Evolutionary conservation across 2,888 invertebrate genomes (phyloP).

Genomic region (Dioctria linearis): DNA sequence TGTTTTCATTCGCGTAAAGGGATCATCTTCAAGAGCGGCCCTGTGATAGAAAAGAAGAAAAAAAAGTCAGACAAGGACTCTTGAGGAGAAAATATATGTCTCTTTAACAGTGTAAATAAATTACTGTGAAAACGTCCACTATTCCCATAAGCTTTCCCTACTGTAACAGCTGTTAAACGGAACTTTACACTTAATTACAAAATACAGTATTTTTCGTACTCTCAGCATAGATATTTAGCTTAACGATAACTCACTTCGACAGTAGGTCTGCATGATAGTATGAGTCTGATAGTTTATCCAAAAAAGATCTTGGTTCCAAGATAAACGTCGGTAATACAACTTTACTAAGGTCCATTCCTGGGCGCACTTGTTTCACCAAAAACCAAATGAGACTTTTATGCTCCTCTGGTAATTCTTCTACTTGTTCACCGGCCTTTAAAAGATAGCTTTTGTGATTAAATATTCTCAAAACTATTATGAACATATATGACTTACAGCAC

Average conservation of each 20-base stretch:
- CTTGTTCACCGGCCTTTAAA: constrained; percentile 82
- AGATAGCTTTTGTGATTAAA: constrained; percentile 11
- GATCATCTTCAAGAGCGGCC: constrained; percentile 87
- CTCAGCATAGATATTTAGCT: constrained; percentile 1
- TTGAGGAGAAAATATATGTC: too few relatives aligned
- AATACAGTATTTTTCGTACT: not conserved
- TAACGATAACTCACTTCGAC: constrained; percentile 76
- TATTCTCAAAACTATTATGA: constrained; percentile 20
- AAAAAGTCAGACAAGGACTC: not conserved
- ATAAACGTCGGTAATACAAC: constrained; percentile 96
- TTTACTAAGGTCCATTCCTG: constrained; percentile 91
- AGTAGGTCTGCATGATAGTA: constrained; percentile 95
- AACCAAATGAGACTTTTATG: constrained; percentile 97
- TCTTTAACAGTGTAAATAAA: too few relatives aligned
- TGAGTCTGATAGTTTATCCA: constrained; percentile 93
- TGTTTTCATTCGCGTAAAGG: constrained; percentile 89
- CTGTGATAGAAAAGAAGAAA: constrained; percentile 69
- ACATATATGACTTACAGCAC: constrained; percentile 70
- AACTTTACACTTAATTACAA: not conserved
- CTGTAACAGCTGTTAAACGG: too few relatives aligned
- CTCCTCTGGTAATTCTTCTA: constrained; percentile 94
- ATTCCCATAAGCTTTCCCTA: too few relatives aligned
- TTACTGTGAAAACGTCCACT: too few relatives aligned
- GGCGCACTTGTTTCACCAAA: constrained; percentile 93
- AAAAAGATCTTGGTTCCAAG: constrained; percentile 91